Base-by-base conservation (phyloP, 2,113 vertebrate genomes). In the Ceratotherium simum region DNA sequence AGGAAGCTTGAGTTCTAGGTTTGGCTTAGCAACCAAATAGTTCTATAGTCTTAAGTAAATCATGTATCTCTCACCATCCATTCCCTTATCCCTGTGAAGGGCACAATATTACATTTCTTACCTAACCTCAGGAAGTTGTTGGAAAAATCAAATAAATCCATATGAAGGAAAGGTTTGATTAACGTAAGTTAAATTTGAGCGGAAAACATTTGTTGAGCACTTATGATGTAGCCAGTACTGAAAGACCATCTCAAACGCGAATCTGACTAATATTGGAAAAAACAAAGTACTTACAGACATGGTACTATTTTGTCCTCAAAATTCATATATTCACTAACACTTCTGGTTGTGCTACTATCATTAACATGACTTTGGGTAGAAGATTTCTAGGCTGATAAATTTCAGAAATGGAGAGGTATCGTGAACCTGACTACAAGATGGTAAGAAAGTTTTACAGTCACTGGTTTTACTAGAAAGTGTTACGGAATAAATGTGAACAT, bases 351-450 rank as follows among this genome's bases (percentile, higher is more conserved):
- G 51, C 46, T 56, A 3, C 58, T 56, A 75, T 69, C 21, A 84
- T 79, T 51, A 78, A 72, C 11, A 36, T 31, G 91, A 84, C 79
- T 91, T 46, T 65, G 60, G 42, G 36, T 80, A 82, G 95, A 89
- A 36, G 31, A 93, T 82, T 91, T 90, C 79, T 95, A 83, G 83
- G 86, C 42, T 96, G 82, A 76, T 58, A 93, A 67, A 95, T 90
- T 94, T 97, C 69, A 70, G 83, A 96, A 95, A 90, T 78, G 80
- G 46, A 67, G 58, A 95, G 48, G 67, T 76, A 46, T 84, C 46
- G 36, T 21, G 91, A 84, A 60, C 42, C 79, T 95, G 79, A 81
- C 62, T 75, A 54, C 5, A 48, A 79, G 17, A 95, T 6, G n/a
- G 79, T 46, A 91, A 91, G 75, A 72, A 73, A 60, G 96, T 84